Evolutionary conservation across 2,888 invertebrate species (phyloP), one percentile per base, ranked within the genome.

Genomic region (Tuberolachnus salignus): DNA sequence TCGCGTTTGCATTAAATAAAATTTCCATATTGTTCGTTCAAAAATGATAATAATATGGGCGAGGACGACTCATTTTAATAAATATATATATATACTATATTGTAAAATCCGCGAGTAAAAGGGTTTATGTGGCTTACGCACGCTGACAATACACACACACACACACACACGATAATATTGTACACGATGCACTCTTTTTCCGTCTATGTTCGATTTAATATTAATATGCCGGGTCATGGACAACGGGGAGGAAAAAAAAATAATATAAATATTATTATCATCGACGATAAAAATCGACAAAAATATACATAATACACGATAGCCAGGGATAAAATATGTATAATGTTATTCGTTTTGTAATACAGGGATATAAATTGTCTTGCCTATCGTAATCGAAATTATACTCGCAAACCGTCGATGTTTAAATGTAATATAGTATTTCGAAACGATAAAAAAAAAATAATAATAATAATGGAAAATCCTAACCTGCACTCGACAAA

Each of bases 251-350:
- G n/a, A 34, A 34, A 34, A 34, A 3, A 6, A 34, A 34, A 34
- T 34, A 61, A 61, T 46, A 34, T 59, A 72, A 71, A 71, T 71
- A 70, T 55, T 70, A 44, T 44, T 23, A 66, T 49, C n/a, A 26
- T 67, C 34, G 9, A 26, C 9, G 10, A 42, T 26, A 55, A 10
- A 19, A 21, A 6, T 46, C 10, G 16, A 70, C 16, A 55, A 14
- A 53, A 69, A 53, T 69, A 69, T 69, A 34, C 34, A 19, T 59
- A 61, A 42, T 70, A 42, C 71, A 46, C 55, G 71, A 46, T n/a
- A 71, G 13, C 10, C n/a, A 59, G 10, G 3, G 21, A 71, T 57
- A 57, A 70, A 71, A 57, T 46, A 71, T 26, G 2, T 44, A 71
- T 57, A 44, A 8, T 57, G 57, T 71, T n/a, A n/a, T n/a, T n/a